Percentiles rank a stretch among this genome's conserved stretches.
These are phyloP conservation scores for Eretmochelys imbricata DNA, from an alignment of 2,113 vertebrate species.

Conservation along the genomic window DNA sequence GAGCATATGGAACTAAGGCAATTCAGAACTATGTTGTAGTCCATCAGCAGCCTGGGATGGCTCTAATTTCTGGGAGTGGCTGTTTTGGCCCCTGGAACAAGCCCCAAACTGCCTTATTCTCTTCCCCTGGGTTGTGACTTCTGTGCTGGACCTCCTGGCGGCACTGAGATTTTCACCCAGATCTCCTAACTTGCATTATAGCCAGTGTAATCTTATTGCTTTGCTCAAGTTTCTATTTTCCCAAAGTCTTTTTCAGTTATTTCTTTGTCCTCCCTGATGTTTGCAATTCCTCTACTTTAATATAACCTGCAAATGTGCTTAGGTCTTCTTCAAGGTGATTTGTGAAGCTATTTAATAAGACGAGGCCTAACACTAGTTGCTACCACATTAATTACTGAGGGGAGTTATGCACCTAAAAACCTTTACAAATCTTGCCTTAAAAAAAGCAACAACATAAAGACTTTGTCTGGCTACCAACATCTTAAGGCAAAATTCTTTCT, in stretches of 20 bases:
- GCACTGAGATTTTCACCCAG: not conserved
- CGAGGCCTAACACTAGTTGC: not conserved
- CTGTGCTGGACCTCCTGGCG: not conserved
- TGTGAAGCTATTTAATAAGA: not conserved
- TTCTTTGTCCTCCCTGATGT: not conserved
- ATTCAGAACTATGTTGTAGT: not conserved
- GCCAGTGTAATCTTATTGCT: not conserved
- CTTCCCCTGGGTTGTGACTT: not conserved
- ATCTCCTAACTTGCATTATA: not conserved
- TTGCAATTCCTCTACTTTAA: not conserved
- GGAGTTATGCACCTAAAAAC: not conserved
- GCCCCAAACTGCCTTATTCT: not conserved
- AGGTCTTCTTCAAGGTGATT: not conserved
- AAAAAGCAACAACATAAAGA: not conserved
- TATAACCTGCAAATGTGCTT: not conserved
- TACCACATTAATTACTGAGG: not conserved
- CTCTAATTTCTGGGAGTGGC: not conserved
- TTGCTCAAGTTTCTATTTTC: not conserved
- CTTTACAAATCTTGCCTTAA: not conserved
- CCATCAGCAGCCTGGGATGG: not conserved
- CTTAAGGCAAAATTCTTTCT: not conserved
- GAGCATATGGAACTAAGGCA: not conserved
- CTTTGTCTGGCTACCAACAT: not conserved
- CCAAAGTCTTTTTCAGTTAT: not conserved
- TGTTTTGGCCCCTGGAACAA: not conserved